phyloP scores from a whole-genome alignment of 1,140 invertebrate genomes.

The Phthorimaea operculella region DNA sequence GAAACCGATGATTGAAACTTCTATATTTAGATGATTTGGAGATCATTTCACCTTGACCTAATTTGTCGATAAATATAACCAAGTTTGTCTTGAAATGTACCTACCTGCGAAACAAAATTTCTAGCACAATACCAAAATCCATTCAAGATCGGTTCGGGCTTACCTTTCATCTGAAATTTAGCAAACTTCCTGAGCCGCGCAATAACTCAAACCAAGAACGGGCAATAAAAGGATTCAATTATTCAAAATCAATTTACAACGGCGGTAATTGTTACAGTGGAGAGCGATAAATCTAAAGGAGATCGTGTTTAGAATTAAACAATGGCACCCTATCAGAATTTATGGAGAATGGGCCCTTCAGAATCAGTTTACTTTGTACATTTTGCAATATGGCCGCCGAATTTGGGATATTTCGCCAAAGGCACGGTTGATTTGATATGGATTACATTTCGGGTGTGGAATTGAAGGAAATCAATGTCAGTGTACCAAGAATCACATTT shows the following conservation, averaged over 20 bases:
- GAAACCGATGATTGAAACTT: no score
- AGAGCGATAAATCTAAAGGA: slow-evolving; percentile 38
- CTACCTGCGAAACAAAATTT: no score
- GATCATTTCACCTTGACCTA: no score
- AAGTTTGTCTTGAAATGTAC: no score
- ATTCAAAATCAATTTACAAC: slow-evolving; percentile 35
- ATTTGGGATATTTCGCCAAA: no score
- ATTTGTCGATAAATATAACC: no score
- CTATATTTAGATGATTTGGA: no score
- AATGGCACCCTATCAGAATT: slow-evolving; percentile 31
- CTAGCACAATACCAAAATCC: no score
- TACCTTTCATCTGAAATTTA: not conserved
- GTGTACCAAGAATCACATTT: no score
- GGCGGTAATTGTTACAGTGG: slow-evolving; percentile 36
- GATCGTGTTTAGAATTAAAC: slow-evolving; percentile 38
- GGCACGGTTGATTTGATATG: no score
- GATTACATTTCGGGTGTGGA: no score
- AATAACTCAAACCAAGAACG: slow-evolving; percentile 13
- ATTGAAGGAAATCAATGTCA: no score
- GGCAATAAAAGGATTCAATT: slow-evolving; percentile 37
- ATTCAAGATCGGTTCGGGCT: not conserved
- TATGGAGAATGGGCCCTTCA: slow-evolving; percentile 20
- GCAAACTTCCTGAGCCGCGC: not conserved
- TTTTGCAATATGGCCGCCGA: not conserved
- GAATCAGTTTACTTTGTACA: slow-evolving; percentile 3